A percentile compares a stretch with the other conserved stretches of the same genome.
Conservation (phyloP, 2,113 vertebrate species). For the Plotosus lineatus region DNA sequence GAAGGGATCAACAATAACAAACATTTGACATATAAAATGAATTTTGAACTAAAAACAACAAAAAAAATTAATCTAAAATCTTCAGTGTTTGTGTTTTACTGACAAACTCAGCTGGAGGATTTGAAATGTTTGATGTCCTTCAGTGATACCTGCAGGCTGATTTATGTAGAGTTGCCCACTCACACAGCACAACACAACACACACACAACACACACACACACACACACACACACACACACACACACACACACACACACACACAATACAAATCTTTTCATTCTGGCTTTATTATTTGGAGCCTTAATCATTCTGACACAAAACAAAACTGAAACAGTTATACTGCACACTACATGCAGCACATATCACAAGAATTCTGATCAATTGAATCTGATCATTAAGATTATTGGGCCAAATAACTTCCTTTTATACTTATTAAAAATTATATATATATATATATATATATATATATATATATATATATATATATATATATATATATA, state of each 20-base stretch:
- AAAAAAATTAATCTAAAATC: neutral
- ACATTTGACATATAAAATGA: neutral
- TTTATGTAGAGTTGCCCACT: neutral
- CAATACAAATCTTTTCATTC: neutral
- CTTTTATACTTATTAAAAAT: neutral
- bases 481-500: too few relatives aligned
- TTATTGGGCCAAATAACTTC: neutral
- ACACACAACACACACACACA: neutral
- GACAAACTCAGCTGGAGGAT: neutral
- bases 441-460: too few relatives aligned
- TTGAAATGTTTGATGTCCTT: neutral
- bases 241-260: neutral
- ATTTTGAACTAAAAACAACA: neutral
- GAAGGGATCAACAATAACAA: neutral
- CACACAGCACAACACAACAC: neutral
- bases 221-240: neutral
- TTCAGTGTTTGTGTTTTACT: neutral
- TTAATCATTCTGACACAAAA: conserved; percentile 1
- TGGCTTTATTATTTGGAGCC: neutral
- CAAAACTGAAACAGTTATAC: neutral
- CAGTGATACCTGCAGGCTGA: neutral
- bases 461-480: too few relatives aligned
- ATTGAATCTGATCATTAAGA: neutral
- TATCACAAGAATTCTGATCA: neutral
- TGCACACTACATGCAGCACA: neutral